Evolutionary conservation across 1,140 invertebrate genomes (phyloP).

Genomic region (Triops cancriformis): DNA sequence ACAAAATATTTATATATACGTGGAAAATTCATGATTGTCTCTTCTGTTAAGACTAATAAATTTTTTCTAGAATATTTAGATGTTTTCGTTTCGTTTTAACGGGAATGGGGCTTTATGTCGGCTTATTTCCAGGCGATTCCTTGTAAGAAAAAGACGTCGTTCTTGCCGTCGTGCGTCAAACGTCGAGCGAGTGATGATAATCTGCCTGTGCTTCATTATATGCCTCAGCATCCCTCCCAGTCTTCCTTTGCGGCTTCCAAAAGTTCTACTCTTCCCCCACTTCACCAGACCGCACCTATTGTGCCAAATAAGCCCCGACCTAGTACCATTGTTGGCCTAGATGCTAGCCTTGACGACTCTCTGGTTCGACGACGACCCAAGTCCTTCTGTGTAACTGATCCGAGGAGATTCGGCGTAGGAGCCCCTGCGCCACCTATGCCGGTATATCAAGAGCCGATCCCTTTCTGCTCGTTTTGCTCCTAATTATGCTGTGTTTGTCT

Average conservation of each 20-base stretch:
- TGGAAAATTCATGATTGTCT: too few species aligned
- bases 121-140: slow-evolving; percentile 39
- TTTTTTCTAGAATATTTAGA: neutral
- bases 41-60: too few species aligned
- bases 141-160: slow-evolving; percentile 46
- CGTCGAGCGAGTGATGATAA: slow-evolving; percentile 40
- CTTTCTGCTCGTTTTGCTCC: neutral
- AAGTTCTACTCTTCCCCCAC: slow-evolving; percentile 40
- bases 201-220: slow-evolving; percentile 51
- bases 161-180: slow-evolving; percentile 74
- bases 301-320: slow-evolving; percentile 20
- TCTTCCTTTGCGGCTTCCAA: slow-evolving; percentile 10
- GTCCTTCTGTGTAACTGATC: slow-evolving; percentile 59
- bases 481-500: neutral
- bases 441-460: neutral
- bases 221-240: slow-evolving; percentile 71
- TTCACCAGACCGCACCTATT: slow-evolving; percentile 37
- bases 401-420: slow-evolving; percentile 52
- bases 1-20: too few species aligned
- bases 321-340: slow-evolving; percentile 5
- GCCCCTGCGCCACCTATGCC: slow-evolving; percentile 11
- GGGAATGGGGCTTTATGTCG: neutral
- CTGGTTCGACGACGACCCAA: slow-evolving; percentile 66
- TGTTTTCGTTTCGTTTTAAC: neutral
- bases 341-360: slow-evolving; percentile 37